These are phyloP conservation scores for Drosophila greeni DNA, from an alignment of 2,888 invertebrate genomes.

Conservation along the genomic window DNA sequence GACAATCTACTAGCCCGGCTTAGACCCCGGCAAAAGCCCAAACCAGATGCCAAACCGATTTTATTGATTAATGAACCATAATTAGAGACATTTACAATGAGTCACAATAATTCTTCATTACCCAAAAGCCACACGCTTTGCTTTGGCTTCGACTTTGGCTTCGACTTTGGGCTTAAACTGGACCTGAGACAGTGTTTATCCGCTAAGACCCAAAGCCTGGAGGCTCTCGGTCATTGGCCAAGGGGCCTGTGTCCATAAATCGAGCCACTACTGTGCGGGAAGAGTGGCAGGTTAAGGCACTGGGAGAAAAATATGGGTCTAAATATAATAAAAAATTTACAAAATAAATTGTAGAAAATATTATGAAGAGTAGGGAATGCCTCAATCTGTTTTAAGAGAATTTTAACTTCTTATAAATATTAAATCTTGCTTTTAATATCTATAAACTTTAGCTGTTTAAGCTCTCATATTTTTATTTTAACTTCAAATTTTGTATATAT, in stretches of 20 bases:
- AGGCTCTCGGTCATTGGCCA: background rate
- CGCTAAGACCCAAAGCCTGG: slow-evolving; percentile 2
- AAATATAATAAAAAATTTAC: background rate
- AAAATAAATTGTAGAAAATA: no score
- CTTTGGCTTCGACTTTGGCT: no score
- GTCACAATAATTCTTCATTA: slow-evolving; percentile 78
- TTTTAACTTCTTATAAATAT: no score
- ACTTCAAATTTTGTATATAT: background rate
- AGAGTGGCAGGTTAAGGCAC: slow-evolving; percentile 30
- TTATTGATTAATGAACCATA: slow-evolving; percentile 79
- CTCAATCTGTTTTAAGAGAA: no score
- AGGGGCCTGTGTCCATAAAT: background rate
- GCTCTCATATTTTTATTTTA: background rate
- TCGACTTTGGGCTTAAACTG: background rate
- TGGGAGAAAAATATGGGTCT: background rate
- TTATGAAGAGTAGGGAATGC: no score
- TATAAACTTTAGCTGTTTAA: no score
- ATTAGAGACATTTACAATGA: slow-evolving; percentile 78
- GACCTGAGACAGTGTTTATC: slow-evolving; percentile 22
- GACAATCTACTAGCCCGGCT: background rate
- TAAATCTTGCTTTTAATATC: no score
- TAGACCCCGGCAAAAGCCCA: background rate
- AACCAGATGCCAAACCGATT: slow-evolving; percentile 72
- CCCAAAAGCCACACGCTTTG: slow-evolving; percentile 58
- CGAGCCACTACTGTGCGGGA: slow-evolving; percentile 29